Evolutionary conservation across 1,140 invertebrate species (phyloP), one percentile per base, ranked within the genome.

Genomic region (Drosophila prosaltans): DNA sequence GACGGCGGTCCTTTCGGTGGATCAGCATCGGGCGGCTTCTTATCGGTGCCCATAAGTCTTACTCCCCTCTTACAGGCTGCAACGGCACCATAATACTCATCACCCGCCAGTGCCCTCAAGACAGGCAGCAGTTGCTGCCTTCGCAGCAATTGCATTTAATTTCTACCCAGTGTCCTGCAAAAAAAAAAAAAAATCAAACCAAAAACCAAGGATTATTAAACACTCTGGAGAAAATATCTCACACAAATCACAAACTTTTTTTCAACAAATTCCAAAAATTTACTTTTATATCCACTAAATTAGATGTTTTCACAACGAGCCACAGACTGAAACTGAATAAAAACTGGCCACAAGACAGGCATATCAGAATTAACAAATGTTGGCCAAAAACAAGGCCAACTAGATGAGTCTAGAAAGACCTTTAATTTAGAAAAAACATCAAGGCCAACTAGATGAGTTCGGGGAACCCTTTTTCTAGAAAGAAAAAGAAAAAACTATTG

Each of bases 121-220:
- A 41, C 16, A 72, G 71, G 71, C 57, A 75, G 73, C 64, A 57
- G 8, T 1, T 40, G 48, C 71, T 72, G 78, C 78, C 62, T 70
- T 51, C 74, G 57, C 51, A 74, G 16, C 58, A 74, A 54, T 78
- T 70, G 72, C 78, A 73, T 51, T 21, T 51, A 51, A 26, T 51
- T 10, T 67, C 32, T 70, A 65, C 65, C 71, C 51, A 64, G 32
- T 28, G 26, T 51, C 2, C 45, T 51, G 45, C n/a, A 26, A 63
- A 51, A 36, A 55, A 39, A 32, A 28, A 0, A 9, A 8, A 66
- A 9, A 11, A n/a, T 30, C 4, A 16, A 16, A 16, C 16, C 16
- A 16, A 16, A 16, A 16, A 16, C 16, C 16, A 16, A 16, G 16
- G 28, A 30, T 30, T 30, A 30, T 30, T 30, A 30, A 4, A 30